These are phyloP conservation scores for Leptobrachium ailaonicum DNA, from an alignment of 2,113 vertebrate genomes.

Conservation along the genomic window DNA sequence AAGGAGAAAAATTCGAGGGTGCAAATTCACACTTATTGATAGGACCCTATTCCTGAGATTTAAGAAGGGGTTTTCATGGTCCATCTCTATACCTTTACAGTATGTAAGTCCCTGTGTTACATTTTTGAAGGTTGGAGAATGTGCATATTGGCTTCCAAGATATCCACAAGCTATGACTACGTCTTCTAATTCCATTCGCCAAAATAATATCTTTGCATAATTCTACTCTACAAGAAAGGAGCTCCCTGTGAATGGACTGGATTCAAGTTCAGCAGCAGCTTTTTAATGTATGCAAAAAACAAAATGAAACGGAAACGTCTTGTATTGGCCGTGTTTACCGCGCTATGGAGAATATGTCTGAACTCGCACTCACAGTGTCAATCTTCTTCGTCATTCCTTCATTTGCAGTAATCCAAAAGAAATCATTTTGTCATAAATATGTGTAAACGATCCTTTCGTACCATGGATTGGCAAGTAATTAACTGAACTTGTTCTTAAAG, in stretches of 20 bases:
- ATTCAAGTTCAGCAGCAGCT: slow-evolving; percentile 13
- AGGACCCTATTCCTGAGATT: too few species aligned
- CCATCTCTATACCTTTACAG: too few species aligned
- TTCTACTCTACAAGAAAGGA: not conserved
- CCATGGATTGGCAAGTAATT: not conserved
- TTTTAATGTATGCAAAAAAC: not conserved
- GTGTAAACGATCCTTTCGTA: slow-evolving; percentile 3
- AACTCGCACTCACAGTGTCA: not conserved
- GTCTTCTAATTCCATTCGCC: not conserved
- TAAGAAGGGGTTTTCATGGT: too few species aligned
- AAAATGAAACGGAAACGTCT: not conserved
- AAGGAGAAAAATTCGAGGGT: too few species aligned
- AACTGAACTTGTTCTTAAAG: not conserved
- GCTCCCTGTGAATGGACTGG: not conserved
- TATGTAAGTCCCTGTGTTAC: not conserved
- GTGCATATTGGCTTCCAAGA: not conserved
- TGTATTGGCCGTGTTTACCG: not conserved
- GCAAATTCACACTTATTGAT: too few species aligned
- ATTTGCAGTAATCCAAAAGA: slow-evolving; percentile 5
- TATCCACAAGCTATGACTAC: not conserved
- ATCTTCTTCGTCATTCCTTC: not conserved
- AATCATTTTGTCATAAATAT: not conserved
- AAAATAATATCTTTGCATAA: not conserved
- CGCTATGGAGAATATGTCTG: not conserved
- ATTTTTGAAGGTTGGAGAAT: not conserved